phyloP scores from a whole-genome alignment of 2,888 invertebrate species.

The Osmoderma eremita region DNA sequence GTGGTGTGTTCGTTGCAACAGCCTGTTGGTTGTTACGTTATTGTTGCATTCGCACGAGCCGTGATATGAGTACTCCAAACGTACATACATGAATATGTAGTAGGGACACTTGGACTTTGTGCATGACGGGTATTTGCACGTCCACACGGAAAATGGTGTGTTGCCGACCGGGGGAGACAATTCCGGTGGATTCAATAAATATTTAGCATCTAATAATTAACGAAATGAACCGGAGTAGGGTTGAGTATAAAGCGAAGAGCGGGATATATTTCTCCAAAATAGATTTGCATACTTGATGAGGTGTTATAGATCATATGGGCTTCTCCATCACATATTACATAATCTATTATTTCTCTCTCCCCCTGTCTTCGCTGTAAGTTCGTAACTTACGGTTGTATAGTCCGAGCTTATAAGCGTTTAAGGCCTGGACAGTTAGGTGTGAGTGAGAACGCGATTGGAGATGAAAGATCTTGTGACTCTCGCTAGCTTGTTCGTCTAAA shows the following conservation, averaged over 20 bases:
- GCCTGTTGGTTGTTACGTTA: conserved; percentile 2
- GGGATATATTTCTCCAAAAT: conserved; percentile 28
- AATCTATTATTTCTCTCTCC: too few species aligned
- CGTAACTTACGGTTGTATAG: too few species aligned
- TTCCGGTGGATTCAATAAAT: conserved; percentile 27
- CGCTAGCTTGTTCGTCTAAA: too few species aligned
- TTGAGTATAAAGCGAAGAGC: background rate
- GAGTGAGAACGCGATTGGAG: too few species aligned
- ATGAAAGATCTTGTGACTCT: too few species aligned
- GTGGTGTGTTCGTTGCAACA: too few species aligned
- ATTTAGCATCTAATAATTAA: conserved; percentile 32
- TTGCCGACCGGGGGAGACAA: conserved; percentile 1
- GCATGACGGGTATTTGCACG: background rate
- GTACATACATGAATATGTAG: background rate
- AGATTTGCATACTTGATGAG: conserved; percentile 34
- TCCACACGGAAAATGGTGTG: background rate
- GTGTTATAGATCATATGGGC: conserved; percentile 28
- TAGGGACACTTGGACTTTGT: background rate
- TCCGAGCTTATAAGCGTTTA: too few species aligned
- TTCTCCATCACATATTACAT: conserved; percentile 8
- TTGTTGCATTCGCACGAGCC: conserved; percentile 10
- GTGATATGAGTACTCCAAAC: background rate
- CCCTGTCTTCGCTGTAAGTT: too few species aligned
- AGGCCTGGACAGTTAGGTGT: too few species aligned
- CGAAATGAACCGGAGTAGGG: conserved; percentile 11